phyloP scores from a whole-genome alignment of 2,888 invertebrate genomes.

The Stenolophus ochropezus region DNA sequence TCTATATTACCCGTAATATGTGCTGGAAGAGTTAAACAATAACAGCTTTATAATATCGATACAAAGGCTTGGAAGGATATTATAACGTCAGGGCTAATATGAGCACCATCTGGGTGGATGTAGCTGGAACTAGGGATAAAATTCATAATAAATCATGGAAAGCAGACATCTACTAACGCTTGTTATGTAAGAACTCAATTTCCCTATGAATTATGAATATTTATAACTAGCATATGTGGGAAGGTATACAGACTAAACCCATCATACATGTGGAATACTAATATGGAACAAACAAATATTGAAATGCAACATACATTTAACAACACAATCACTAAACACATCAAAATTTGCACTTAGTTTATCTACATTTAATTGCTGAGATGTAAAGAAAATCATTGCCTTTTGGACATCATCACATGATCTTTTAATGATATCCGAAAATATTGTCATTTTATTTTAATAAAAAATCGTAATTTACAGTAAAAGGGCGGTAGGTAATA shows the following conservation, averaged over 20 bases:
- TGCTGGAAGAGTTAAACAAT: background rate
- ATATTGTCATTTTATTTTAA: no score
- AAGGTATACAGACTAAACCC: background rate
- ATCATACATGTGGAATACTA: background rate
- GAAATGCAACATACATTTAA: no score
- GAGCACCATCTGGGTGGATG: conserved; percentile 24
- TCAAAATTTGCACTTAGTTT: no score
- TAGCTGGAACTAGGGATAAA: conserved; percentile 15
- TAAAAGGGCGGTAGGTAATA: no score
- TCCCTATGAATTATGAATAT: conserved; percentile 20
- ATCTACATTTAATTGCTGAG: no score
- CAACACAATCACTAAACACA: no score
- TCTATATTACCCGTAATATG: background rate
- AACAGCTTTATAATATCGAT: background rate
- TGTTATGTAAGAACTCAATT: conserved; percentile 26
- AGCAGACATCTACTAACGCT: conserved; percentile 6
- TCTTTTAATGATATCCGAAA: no score
- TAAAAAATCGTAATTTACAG: no score
- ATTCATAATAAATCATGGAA: conserved; percentile 5
- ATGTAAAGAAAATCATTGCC: no score
- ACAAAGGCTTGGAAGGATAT: background rate
- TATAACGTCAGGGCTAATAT: background rate
- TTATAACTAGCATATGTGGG: background rate
- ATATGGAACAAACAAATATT: no score
- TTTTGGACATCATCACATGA: no score